Percentiles rank a stretch among this genome's conserved stretches.
These are phyloP conservation scores for Brachylomia viminalis DNA, from an alignment of 2,888 invertebrate genomes.

Conservation along the genomic window DNA sequence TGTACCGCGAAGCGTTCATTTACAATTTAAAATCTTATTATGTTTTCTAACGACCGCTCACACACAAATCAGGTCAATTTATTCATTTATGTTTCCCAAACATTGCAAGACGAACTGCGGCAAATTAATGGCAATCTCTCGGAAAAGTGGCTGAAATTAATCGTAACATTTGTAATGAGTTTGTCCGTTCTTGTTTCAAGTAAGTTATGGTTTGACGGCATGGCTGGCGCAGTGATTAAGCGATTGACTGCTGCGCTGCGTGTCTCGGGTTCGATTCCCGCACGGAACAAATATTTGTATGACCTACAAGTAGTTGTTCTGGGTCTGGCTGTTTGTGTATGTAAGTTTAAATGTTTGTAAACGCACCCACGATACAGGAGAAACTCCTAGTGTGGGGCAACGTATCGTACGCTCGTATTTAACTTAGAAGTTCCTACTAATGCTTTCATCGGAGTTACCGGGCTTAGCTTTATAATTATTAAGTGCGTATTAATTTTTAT, in stretches of 20 bases:
- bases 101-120: slow-evolving; percentile 65
- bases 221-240: too few species aligned
- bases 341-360: too few species aligned
- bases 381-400: too few species aligned
- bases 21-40: slow-evolving; percentile 78
- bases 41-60: slow-evolving; percentile 72
- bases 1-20: slow-evolving; percentile 74
- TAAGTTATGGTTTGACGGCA: slow-evolving; percentile 60
- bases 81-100: slow-evolving; percentile 69
- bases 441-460: slow-evolving; percentile 45
- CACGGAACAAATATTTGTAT: too few species aligned
- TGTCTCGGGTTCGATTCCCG: too few species aligned
- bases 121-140: slow-evolving; percentile 52
- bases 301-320: too few species aligned
- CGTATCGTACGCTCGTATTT: slow-evolving; percentile 27
- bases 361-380: too few species aligned
- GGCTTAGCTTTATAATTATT: slow-evolving; percentile 51
- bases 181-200: slow-evolving; percentile 61
- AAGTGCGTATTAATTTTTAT: slow-evolving; percentile 50
- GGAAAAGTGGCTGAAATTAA: slow-evolving; percentile 59
- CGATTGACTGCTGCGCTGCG: too few species aligned
- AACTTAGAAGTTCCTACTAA: slow-evolving; percentile 44
- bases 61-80: slow-evolving; percentile 69
- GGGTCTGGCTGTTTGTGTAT: too few species aligned
- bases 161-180: slow-evolving; percentile 66